Base-by-base conservation (phyloP, 2,797 vertebrate genomes). In the Discoglossus pictus region DNA sequence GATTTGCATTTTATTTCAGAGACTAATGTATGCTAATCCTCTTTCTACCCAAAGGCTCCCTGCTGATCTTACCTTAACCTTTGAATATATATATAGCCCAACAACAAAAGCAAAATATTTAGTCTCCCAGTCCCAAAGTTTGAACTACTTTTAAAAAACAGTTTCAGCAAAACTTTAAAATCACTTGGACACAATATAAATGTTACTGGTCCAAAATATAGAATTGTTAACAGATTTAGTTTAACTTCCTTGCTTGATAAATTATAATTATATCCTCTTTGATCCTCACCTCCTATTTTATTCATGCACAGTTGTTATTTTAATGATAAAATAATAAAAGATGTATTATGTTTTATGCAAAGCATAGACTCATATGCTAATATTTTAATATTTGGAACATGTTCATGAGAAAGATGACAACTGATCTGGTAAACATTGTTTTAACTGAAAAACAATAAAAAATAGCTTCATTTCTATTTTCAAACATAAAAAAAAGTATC, bases 401-500 rank as follows among this genome's bases (percentile, higher is more conserved):
- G 9, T 42, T 13, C 35, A 20, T n/a, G 24, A n/a, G 12, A 38
- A 10, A 34, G 23, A 46, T 61, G 58, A 35, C 40, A 47, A 46
- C 16, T 20, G 15, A n/a, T 8, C 8, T 38, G 40, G 42, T 35
- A 47, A 61, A 15, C 54, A 58, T 9, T 21, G 3, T 5, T 13
- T n/a, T 18, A 11, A 3, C 13, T 10, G 23, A 31, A 60, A 60
- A 44, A 47, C 17, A 47, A 23, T 31, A 6, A 47, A 58, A 58
- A 58, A 58, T 58, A 27, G 23, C 34, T 58, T n/a, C n/a, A 39
- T 35, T 53, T 53, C 35, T 35, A 35, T 16, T 36, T 53, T 53
- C 3, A 25, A 6, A 35, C 6, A n/a, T 9, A 25, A 25, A 50
- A 25, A n/a, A 48, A 20, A 4, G 25, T 4, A 24, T 11, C 9